Base-by-base conservation (phyloP, 30 jellyfish, hydroid and myxozoan genomes). In the Morbakka virulenta region DNA sequence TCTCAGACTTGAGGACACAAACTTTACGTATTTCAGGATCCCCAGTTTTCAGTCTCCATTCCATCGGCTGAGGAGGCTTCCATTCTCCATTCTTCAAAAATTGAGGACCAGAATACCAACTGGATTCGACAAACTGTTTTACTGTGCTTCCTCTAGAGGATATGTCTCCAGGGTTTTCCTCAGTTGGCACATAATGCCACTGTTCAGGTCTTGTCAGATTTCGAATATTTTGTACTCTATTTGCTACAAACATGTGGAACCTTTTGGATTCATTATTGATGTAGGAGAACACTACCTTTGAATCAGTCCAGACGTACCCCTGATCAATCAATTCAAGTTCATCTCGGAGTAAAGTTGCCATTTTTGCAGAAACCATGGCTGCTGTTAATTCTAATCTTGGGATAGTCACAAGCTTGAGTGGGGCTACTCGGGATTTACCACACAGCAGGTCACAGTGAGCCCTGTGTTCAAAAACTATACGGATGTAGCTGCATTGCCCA, bases 301-400 rank as follows among this genome's bases (percentile, higher is more conserved):
- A 48, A 26, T 72, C 84, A 14, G 84, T 72, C 84, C 78, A 72
- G 84, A 50, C 25, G 36, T 48, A 72, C 78, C 52, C 84, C 29
- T 72, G 31, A 72, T 47, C 31, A 31, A 11, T 28, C 33, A 28
- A 49, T 23, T 73, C 31, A 1, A 72, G 0, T 61, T 72, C 84
- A 3, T 28, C 32, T 72, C 84, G 78, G 0, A 72, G 33, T 31
- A 72, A 50, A 28, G 31, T 57, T n/a, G 65, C 36, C 76, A 72
- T 50, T 62, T 47, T 72, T 35, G 53, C 76, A 50, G 79, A 72
- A 28, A 50, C 50, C 28, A 24, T 36, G 74, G 83, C 83, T 36
- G 78, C 78, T 71, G 83, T 72, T 25, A 72, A 74, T 62, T 72
- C 84, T 28, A 72, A 57, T 57, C 84, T 49, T 47, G 78, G 78